A percentile compares a stretch with the other conserved stretches of the same genome.
These are phyloP conservation scores for Carterocephalus palaemon DNA, from an alignment of 2,888 invertebrate genomes.

Conservation along the genomic window DNA sequence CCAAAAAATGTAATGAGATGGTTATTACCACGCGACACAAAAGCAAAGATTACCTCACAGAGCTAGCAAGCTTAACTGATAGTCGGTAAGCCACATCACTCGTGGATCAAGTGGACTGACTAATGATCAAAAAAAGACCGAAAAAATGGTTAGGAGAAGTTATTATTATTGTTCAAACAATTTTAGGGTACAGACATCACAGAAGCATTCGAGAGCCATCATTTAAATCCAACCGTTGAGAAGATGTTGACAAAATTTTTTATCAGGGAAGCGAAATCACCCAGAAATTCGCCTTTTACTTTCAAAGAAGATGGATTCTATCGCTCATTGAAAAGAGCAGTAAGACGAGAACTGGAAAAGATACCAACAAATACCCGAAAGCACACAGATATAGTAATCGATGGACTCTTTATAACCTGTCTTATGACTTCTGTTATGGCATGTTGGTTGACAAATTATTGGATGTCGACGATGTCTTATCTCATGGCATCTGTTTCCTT, in stretches of 20 bases:
- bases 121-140: no score
- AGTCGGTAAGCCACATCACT: no score
- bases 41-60: no score
- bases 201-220: slow-evolving; percentile 80
- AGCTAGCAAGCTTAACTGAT: no score
- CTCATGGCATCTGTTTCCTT: slow-evolving; percentile 69
- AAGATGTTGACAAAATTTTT: slow-evolving; percentile 82
- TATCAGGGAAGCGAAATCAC: slow-evolving; percentile 79
- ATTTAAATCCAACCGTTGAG: slow-evolving; percentile 73
- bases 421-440: slow-evolving; percentile 50
- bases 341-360: slow-evolving; percentile 75
- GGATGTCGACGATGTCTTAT: slow-evolving; percentile 44
- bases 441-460: slow-evolving; percentile 48
- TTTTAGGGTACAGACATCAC: slow-evolving; percentile 81
- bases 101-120: no score
- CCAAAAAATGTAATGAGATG: no score
- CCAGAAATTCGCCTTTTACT: slow-evolving; percentile 85
- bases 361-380: slow-evolving; percentile 51
- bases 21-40: no score
- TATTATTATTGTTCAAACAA: no score
- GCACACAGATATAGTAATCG: slow-evolving; percentile 50
- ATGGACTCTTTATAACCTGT: slow-evolving; percentile 55
- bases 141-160: no score
- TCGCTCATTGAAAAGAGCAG: slow-evolving; percentile 81
- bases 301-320: slow-evolving; percentile 88